Conservation (phyloP, 2,113 vertebrate genomes). For the Panthera uncia region DNA sequence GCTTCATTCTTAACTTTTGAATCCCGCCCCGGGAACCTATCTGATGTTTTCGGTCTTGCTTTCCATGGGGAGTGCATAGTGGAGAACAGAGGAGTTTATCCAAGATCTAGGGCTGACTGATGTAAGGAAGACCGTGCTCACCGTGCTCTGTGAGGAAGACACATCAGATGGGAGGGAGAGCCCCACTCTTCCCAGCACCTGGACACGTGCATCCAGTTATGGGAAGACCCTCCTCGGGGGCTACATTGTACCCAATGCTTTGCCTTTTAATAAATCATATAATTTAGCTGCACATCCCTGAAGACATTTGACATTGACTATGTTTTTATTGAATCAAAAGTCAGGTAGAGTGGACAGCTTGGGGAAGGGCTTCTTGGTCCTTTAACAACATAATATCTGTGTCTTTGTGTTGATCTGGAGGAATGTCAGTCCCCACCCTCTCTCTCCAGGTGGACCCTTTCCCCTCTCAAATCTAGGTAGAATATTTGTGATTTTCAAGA, state of each 20-base stretch:
- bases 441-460: background rate
- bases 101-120: fast-evolving
- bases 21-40: fast-evolving
- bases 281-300: fast-evolving
- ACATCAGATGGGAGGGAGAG: fast-evolving
- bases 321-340: too few species aligned
- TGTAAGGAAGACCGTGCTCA: too few species aligned
- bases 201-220: fast-evolving
- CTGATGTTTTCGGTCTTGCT: fast-evolving
- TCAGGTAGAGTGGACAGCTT: too few species aligned
- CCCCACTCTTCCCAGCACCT: fast-evolving
- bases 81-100: background rate
- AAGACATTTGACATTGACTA: background rate
- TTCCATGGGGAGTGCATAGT: fast-evolving
- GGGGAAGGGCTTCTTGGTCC: background rate
- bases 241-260: fast-evolving
- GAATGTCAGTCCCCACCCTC: fast-evolving
- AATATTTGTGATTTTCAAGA: background rate
- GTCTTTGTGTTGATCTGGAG: background rate
- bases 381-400: background rate
- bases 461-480: background rate
- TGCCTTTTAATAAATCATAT: background rate
- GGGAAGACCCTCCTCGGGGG: fast-evolving
- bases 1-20: background rate
- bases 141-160: background rate